Evolutionary conservation across 2,888 invertebrate species (phyloP).

Genomic region (Leptinotarsa rubiginosa): DNA sequence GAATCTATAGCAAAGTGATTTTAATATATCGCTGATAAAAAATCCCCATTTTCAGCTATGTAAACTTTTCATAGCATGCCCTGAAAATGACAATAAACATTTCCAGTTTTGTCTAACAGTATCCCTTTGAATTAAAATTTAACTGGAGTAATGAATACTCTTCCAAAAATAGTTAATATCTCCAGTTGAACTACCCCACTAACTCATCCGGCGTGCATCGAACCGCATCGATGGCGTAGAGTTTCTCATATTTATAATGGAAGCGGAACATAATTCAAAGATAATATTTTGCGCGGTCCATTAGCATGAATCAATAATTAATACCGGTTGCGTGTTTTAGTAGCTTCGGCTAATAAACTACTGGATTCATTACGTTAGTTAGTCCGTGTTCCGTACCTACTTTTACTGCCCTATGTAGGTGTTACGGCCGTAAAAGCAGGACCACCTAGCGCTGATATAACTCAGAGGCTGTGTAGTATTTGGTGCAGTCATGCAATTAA

Average conservation of each 20-base stretch:
- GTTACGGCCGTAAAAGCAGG: conserved; percentile 48
- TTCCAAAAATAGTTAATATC: no score
- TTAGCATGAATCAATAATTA: conserved; percentile 58
- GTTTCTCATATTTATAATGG: conserved; percentile 50
- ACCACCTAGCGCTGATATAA: conserved; percentile 48
- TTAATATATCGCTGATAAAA: no score
- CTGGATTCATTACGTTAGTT: conserved; percentile 49
- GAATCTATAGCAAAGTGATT: no score
- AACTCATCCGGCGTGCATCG: conserved; percentile 6
- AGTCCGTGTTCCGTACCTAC: conserved; percentile 33
- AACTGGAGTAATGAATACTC: no score
- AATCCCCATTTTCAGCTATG: no score
- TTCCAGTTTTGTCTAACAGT: no score
- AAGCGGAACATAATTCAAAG: conserved; percentile 52
- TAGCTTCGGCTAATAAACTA: conserved; percentile 53
- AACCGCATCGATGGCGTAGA: conserved; percentile 32
- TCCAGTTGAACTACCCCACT: not conserved
- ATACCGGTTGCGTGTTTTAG: conserved; percentile 55
- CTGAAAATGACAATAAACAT: no score
- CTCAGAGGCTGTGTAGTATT: conserved; percentile 29
- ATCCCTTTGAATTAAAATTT: no score
- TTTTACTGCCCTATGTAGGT: conserved; percentile 47
- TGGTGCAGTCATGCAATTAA: conserved; percentile 30
- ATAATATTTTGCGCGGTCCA: conserved; percentile 53
- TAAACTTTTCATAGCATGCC: no score